These are phyloP conservation scores for Andrena minutula DNA, from an alignment of 2,888 invertebrate genomes.

Conservation along the genomic window DNA sequence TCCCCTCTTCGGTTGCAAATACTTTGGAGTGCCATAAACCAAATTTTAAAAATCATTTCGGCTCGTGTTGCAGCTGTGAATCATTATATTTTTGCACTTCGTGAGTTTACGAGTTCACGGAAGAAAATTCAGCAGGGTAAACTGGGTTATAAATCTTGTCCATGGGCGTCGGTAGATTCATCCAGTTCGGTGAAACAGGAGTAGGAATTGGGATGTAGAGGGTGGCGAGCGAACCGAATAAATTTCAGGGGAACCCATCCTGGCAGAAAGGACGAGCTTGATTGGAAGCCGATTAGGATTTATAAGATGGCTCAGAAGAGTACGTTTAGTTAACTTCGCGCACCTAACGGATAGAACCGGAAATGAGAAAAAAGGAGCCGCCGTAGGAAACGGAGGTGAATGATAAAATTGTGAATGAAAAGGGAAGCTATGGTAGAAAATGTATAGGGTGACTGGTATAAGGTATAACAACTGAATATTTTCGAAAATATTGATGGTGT, in stretches of 20 bases:
- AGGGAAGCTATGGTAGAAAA: neutral
- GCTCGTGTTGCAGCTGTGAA: too few species aligned
- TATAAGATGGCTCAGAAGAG: conserved; percentile 27
- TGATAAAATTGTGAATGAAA: neutral
- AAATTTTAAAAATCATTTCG: too few species aligned
- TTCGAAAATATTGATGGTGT: too few species aligned
- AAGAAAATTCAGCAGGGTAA: conserved; percentile 21
- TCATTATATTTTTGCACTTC: too few species aligned
- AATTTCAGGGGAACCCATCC: conserved; percentile 25
- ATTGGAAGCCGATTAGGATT: conserved; percentile 42
- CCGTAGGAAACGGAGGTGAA: neutral
- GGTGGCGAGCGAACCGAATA: conserved; percentile 10
- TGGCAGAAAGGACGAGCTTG: conserved; percentile 17
- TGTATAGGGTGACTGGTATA: neutral
- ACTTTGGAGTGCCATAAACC: too few species aligned
- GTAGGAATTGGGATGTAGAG: conserved; percentile 30
- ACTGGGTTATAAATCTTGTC: conserved; percentile 13
- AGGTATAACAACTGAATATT: neutral
- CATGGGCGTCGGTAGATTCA: conserved; percentile 6
- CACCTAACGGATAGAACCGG: neutral
- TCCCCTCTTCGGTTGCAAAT: too few species aligned
- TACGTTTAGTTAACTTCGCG: conserved; percentile 30
- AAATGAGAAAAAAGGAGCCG: neutral
- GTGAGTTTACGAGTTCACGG: neutral
- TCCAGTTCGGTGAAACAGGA: conserved; percentile 8